Evolutionary conservation across 2,113 vertebrate genomes (phyloP).

Genomic region (Kryptolebias marmoratus): DNA sequence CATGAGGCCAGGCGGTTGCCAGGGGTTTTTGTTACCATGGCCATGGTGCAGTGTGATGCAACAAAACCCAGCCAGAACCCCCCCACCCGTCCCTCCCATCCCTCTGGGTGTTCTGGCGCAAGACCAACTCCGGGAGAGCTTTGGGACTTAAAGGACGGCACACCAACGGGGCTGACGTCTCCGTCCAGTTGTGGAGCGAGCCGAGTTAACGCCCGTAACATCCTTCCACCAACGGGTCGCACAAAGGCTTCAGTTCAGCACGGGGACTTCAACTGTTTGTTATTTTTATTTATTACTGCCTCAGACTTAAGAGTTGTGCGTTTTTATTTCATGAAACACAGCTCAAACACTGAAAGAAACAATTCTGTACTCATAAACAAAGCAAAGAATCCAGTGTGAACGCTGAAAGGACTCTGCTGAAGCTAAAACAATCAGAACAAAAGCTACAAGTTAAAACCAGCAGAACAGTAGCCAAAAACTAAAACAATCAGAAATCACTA

Average conservation of each 20-base stretch:
- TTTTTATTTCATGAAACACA: too few relatives aligned
- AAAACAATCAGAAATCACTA: too few relatives aligned
- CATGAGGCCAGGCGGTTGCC: slow-evolving; percentile 69
- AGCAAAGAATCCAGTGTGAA: too few relatives aligned
- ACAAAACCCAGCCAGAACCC: slow-evolving; percentile 61
- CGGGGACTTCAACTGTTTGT: too few relatives aligned
- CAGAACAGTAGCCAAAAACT: too few relatives aligned
- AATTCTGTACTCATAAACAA: neutral
- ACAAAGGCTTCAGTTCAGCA: slow-evolving; percentile 3
- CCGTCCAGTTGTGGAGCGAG: slow-evolving; percentile 6
- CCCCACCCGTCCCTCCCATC: neutral
- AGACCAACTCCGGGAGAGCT: slow-evolving; percentile 31
- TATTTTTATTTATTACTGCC: too few relatives aligned
- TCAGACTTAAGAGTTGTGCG: too few relatives aligned
- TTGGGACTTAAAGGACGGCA: slow-evolving; percentile 26
- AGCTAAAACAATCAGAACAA: too few relatives aligned
- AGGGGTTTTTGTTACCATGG: slow-evolving; percentile 76
- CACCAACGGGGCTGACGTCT: slow-evolving; percentile 19
- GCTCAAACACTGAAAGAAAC: neutral
- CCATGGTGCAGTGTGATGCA: slow-evolving; percentile 73
- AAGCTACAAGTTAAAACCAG: too few relatives aligned
- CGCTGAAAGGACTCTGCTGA: too few relatives aligned
- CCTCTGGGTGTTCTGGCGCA: slow-evolving; percentile 21
- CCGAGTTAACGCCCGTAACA: slow-evolving; percentile 28
- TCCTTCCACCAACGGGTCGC: slow-evolving; percentile 11